These are phyloP conservation scores for Podarcis cretensis DNA, from an alignment of 2,113 vertebrate genomes.

Conservation along the genomic window DNA sequence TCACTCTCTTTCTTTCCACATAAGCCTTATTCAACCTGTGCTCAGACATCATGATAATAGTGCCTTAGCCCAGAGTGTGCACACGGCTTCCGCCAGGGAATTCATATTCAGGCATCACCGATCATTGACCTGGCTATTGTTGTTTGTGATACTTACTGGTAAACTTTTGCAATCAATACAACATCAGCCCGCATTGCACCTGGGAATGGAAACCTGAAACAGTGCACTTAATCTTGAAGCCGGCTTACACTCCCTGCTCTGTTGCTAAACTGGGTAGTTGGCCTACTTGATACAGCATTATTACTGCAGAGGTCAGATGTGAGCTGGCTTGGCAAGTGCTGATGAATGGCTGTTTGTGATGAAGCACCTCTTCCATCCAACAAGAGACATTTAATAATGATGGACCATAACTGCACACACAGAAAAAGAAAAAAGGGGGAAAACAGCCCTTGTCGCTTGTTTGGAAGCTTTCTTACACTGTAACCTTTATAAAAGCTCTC, in stretches of 20 bases:
- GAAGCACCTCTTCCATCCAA: constrained; percentile 88
- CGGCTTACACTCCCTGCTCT: constrained; percentile 91
- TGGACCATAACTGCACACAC: constrained; percentile 86
- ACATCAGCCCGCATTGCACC: constrained; percentile 89
- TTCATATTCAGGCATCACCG: constrained; percentile 86
- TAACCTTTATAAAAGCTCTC: background rate
- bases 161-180: constrained; percentile 98
- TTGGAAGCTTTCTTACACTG: constrained; percentile 52
- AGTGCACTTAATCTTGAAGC: constrained; percentile 97
- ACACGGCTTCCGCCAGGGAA: constrained; percentile 72
- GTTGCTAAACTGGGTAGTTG: constrained; percentile 95
- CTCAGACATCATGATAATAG: constrained; percentile 81
- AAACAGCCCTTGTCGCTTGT: constrained; percentile 56
- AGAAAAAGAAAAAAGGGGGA: constrained; percentile 51
- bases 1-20: constrained; percentile 69
- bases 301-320: constrained; percentile 97
- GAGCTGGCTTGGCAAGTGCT: constrained; percentile 84
- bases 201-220: constrained; percentile 92
- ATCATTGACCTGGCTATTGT: constrained; percentile 94
- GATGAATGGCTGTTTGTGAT: constrained; percentile 94
- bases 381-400: constrained; percentile 94
- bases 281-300: constrained; percentile 97
- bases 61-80: constrained; percentile 71
- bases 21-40: constrained; percentile 76
- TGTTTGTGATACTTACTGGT: constrained; percentile 96